Conservation (phyloP, 92 coral and sea anemone species). For the Heliopora coerulea region DNA sequence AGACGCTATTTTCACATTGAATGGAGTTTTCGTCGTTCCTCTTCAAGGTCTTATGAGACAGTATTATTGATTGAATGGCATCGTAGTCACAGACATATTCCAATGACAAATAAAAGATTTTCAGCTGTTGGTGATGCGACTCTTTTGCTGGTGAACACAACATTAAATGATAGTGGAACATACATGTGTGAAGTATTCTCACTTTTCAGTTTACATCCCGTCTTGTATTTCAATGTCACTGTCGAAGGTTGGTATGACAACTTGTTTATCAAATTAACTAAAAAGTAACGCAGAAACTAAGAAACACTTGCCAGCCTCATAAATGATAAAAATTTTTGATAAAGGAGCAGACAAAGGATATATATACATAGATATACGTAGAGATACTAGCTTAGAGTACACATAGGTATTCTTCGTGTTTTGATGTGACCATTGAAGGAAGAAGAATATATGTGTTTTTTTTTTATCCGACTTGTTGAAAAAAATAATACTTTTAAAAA, state of each 20-base stretch:
- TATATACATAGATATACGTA: too few relatives aligned
- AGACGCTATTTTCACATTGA: not conserved
- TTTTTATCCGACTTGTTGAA: too few relatives aligned
- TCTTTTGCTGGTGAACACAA: conserved; percentile 12
- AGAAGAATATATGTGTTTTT: too few relatives aligned
- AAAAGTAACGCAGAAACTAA: too few relatives aligned
- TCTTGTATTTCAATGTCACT: conserved; percentile 17
- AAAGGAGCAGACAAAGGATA: too few relatives aligned
- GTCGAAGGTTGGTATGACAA: conserved; percentile 5
- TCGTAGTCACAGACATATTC: not conserved
- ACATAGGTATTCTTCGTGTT: too few relatives aligned
- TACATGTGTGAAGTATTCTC: conserved; percentile 17
- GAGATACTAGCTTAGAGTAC: too few relatives aligned
- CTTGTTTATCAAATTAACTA: too few relatives aligned
- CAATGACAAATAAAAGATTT: not conserved
- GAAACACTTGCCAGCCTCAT: too few relatives aligned
- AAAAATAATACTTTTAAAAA: too few relatives aligned
- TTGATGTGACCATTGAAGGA: too few relatives aligned
- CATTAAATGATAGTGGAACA: conserved; percentile 5
- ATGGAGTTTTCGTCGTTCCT: conserved; percentile 7
- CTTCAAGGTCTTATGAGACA: not conserved
- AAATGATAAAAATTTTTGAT: too few relatives aligned
- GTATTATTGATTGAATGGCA: conserved; percentile 4
- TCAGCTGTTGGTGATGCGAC: conserved; percentile 2
- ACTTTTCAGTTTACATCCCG: not conserved